Evolutionary conservation across 2,888 invertebrate genomes (phyloP), one percentile per base, ranked within the genome.

Genomic region (Lacanobia wlatinum): DNA sequence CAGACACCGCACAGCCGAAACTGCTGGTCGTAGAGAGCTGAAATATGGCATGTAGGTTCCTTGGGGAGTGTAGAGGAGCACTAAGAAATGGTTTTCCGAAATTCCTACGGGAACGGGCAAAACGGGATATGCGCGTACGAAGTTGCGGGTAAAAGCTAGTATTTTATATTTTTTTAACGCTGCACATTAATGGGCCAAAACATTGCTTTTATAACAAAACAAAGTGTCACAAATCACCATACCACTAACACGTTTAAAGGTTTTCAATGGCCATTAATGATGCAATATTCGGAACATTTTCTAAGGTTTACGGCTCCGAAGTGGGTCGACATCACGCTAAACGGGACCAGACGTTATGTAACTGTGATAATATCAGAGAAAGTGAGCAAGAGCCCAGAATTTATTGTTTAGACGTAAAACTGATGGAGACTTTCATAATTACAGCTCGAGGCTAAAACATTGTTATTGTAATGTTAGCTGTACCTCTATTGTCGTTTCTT

Each of bases 321-420:
- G 83, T 87, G 65, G 85, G 74, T 83, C 84, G 64, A 68, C 60
- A 73, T 70, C 67, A 71, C 65, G 78, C 43, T 75, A 81, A 86
- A 81, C 59, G 80, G 78, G 80, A 76, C 76, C 81, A 58, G 67
- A 43, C 34, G 10, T 86, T 82, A 84, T 73, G 76, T 77, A 87
- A 86, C 52, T 50, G 0, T 59, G 74, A 80, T 82, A 84, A 58
- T 75, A 84, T 84, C 66, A 75, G 77, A 84, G 86, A 86, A 87
- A 86, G 87, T 66, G 75, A 14, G 61, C 59, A 76, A 62, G 28
- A 68, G 71, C 60, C n/a, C 50, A 59, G 56, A 74, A 84, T 84
- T 77, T 83, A 86, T 82, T 84, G 78, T 80, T 80, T 50, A 74
- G 76, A 76, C 65, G 60, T 76, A 73, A 77, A 83, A 74, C 60